Conservation (phyloP, 2,888 invertebrate genomes). For the Kryphioiulus occultus region DNA sequence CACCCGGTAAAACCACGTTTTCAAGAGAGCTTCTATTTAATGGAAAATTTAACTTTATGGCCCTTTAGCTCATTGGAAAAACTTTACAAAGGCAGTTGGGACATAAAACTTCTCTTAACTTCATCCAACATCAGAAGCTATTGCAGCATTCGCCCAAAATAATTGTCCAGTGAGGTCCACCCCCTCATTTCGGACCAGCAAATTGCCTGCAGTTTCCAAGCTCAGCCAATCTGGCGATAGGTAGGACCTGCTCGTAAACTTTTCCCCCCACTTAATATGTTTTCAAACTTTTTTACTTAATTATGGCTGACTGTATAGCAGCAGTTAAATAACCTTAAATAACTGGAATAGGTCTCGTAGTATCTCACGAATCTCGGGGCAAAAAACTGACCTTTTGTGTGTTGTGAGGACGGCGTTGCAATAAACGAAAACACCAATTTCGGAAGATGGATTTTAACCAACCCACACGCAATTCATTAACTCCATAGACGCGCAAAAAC, state of each 20-base stretch:
- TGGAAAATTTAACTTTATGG: background rate
- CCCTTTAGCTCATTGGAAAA: background rate
- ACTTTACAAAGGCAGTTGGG: background rate
- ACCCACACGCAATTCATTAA: conserved; percentile 5
- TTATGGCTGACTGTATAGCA: background rate
- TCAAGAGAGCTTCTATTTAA: background rate
- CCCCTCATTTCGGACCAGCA: background rate
- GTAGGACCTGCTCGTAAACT: background rate
- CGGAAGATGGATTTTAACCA: background rate
- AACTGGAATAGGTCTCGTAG: background rate
- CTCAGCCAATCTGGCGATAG: background rate
- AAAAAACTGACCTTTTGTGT: conserved; percentile 5
- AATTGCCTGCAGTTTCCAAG: background rate
- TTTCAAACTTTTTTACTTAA: background rate
- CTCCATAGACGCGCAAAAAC: background rate
- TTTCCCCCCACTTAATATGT: background rate
- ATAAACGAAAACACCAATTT: conserved; percentile 5
- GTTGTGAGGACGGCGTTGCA: background rate
- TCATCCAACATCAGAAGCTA: conserved; percentile 5
- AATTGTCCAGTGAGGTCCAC: background rate
- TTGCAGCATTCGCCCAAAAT: background rate
- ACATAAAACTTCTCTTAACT: background rate
- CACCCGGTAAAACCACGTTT: background rate
- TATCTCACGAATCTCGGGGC: background rate
- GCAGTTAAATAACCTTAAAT: conserved; percentile 5